Conservation (phyloP, 2,113 vertebrate species). For the Xiphias gladius region DNA sequence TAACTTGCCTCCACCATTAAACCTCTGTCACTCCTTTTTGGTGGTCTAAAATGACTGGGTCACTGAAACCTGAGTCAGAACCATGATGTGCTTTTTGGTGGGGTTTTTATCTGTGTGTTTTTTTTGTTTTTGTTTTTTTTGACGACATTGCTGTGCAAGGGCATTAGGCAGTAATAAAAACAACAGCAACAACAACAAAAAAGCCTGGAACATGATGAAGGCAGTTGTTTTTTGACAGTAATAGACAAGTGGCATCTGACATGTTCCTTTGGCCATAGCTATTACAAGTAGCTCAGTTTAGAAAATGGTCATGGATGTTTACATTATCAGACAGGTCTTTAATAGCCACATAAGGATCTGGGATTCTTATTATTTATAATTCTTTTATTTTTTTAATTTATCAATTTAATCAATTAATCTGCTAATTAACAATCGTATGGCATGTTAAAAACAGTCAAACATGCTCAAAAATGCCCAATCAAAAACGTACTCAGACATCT, state of each 20-base stretch:
- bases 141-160: background rate
- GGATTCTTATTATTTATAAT: too few relatives aligned
- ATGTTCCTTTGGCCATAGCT: background rate
- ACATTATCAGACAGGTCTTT: slow-evolving; percentile 19
- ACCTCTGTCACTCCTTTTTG: slow-evolving; percentile 39
- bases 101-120: background rate
- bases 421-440: too few relatives aligned
- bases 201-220: background rate
- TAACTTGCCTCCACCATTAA: slow-evolving; percentile 35
- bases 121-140: background rate
- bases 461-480: too few relatives aligned
- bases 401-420: too few relatives aligned
- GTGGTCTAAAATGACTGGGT: slow-evolving; percentile 35
- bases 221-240: slow-evolving; percentile 4
- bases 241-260: background rate
- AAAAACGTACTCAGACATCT: background rate
- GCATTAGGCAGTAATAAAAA: background rate
- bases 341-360: background rate
- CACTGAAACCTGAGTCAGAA: slow-evolving; percentile 21
- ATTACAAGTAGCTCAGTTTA: background rate
- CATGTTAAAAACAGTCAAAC: background rate
- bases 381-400: background rate
- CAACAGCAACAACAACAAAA: background rate
- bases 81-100: background rate
- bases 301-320: background rate